Evolutionary conservation across 1,140 invertebrate species (phyloP).

Genomic region (Andricus grossulariae): DNA sequence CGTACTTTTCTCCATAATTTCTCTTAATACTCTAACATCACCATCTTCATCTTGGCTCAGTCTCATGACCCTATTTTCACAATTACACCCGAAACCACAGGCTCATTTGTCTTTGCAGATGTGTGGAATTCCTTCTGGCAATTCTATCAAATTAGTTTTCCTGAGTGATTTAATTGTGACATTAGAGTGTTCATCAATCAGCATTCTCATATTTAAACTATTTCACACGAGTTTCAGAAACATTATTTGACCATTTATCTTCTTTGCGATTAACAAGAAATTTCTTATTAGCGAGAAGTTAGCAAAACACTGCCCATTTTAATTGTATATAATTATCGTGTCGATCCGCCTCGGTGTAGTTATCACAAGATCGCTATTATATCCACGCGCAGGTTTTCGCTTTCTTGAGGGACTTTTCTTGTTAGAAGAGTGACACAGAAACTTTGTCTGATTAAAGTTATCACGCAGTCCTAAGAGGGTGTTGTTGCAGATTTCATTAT

Average conservation of each 20-base stretch:
- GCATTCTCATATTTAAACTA: not conserved
- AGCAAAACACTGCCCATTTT: constrained; percentile 28
- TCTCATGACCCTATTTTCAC: constrained; percentile 10
- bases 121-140: not conserved
- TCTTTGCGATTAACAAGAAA: constrained; percentile 31
- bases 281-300: constrained; percentile 22
- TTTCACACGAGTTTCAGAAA: not conserved
- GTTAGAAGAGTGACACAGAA: constrained; percentile 5
- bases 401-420: constrained; percentile 17
- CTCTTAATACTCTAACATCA: not conserved
- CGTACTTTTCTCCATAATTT: not conserved
- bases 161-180: constrained; percentile 7
- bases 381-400: constrained; percentile 16
- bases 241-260: constrained; percentile 12
- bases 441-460: constrained; percentile 8
- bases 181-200: not conserved
- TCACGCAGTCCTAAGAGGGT: not conserved
- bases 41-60: not conserved
- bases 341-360: constrained; percentile 27
- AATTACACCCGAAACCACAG: not conserved
- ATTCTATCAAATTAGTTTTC: constrained; percentile 15
- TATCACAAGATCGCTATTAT: constrained; percentile 30
- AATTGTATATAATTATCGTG: constrained; percentile 30
- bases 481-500: constrained; percentile 9
- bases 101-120: not conserved